Evolutionary conservation across 2,797 vertebrate genomes (phyloP).

Genomic region (Galagoides demidoff): DNA sequence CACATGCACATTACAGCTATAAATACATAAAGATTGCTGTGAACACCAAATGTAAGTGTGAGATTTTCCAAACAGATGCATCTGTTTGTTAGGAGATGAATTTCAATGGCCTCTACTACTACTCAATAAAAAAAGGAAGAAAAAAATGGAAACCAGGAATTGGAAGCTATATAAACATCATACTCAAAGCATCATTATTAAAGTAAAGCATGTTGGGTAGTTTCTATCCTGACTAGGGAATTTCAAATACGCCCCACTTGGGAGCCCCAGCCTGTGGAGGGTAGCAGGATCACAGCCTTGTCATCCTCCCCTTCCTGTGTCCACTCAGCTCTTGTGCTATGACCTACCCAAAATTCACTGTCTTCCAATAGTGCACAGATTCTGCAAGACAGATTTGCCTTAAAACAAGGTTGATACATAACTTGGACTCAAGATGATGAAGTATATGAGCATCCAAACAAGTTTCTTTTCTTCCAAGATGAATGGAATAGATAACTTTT

Average conservation of each 20-base stretch:
- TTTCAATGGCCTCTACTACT: not conserved
- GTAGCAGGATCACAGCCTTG: not conserved
- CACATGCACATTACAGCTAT: not conserved
- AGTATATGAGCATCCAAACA: constrained; percentile 63
- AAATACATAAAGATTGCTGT: constrained; percentile 25
- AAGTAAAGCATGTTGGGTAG: not conserved
- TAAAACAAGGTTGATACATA: constrained; percentile 63
- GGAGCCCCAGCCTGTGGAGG: not conserved
- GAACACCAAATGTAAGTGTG: not conserved
- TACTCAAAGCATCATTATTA: not conserved
- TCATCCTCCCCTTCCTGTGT: fast-evolving
- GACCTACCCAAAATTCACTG: not conserved
- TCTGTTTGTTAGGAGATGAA: constrained; percentile 24
- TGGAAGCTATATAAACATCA: not conserved
- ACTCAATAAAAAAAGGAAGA: not conserved
- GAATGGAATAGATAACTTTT: constrained; percentile 54
- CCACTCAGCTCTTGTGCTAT: fast-evolving
- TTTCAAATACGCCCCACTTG: not conserved
- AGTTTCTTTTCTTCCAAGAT: constrained; percentile 59
- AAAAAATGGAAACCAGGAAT: not conserved
- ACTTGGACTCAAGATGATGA: constrained; percentile 63
- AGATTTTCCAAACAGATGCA: constrained; percentile 31
- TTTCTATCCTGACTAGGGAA: not conserved
- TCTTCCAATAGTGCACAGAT: not conserved
- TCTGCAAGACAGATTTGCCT: constrained; percentile 10